Base-by-base conservation (phyloP, 2,797 vertebrate genomes). In the Paramormyrops hopkinsi region DNA sequence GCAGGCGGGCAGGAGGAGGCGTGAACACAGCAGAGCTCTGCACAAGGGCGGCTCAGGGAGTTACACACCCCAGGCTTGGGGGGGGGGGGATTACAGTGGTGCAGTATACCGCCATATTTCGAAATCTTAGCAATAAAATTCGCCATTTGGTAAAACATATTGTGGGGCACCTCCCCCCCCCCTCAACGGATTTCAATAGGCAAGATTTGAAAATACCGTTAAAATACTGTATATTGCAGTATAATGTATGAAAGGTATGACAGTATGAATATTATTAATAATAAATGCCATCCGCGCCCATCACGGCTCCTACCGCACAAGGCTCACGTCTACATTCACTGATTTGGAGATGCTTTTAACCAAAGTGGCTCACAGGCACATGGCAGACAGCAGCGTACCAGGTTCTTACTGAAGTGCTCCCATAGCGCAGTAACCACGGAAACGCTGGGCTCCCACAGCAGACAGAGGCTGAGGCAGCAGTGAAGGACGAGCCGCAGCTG, bases 381-480 rank as follows among this genome's bases (percentile, higher is more conserved):
- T 2, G 62, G 22, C 62, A 29, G 62, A 65, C 62, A 12, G 25
- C 69, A 2, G 33, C 96, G 96, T 91, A 99, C 99, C 96, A 99
- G 93, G 91, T 97, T 98, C 93, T 96, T 99, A 94, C 97, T 97
- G 94, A 97, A 99, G 94, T 98, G 97, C 90, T 99, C 98, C 99
- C 98, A 99, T 4, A 99, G 95, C 87, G 93, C 95, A 89, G 96
- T 98, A 82, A 97, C 95, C 25, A 95, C 89, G 12, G 94, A 92
- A 50, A 97, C 94, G 90, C 97, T 98, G 3, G 97, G 94, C 14
- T 96, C 96, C 99, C 99, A 99, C 91, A 97, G 94, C 91, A 95
- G 93, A 94, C 95, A 97, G 90, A 99, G 94, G 89, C 93, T 96
- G 92, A 99, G 96, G 92, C 97, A 99, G 94, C 98, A 99, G 90